Evolutionary conservation across 2,797 vertebrate species (phyloP), one percentile per base, ranked within the genome.

Genomic region (Botia kubotai): DNA sequence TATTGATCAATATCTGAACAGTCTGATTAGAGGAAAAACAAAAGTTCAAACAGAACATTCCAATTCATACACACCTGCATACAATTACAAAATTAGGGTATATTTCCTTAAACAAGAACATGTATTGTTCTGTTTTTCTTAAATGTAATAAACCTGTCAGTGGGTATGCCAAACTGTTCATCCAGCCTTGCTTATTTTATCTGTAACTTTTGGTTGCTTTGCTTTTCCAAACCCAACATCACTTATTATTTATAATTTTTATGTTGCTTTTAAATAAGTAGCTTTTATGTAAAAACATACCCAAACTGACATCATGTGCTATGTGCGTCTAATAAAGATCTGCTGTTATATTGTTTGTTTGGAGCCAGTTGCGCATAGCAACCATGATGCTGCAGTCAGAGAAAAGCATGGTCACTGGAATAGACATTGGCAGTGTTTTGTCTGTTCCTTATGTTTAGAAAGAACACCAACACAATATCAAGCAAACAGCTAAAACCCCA

Each of bases 271-370:
- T 17, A 39, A 55, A 53, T 21, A 63, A 63, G 23, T 53, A 55
- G 58, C 19, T 63, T 63, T 72, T 79, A 52, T 72, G 46, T 43
- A 43, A 65, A 48, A 19, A 72, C 46, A 72, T 65, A 79, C 48
- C 50, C 65, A 77, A 82, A 53, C 19, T 29, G 67, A 70, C 72
- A 52, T 46, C 29, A 60, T 73, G 39, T 73, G 57, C 52, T 36
- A 58, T 36, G 80, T 73, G 29, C 71, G 53, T 69, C 77, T 57
- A 26, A 75, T 75, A 23, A 71, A 77, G 29, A 69, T 46, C 50
- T 60, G 52, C 14, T 70, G 43, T 77, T 77, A 29, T 84, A 78
- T 67, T 57, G 71, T 80, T 86, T 88, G 76, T 87, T 86, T 85
- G 77, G 74, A 80, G 65, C 53, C 12, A 7, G 84, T 77, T 83